Conservation (phyloP, 1,140 invertebrate genomes). For the Caenorhabditis inopinata region DNA sequence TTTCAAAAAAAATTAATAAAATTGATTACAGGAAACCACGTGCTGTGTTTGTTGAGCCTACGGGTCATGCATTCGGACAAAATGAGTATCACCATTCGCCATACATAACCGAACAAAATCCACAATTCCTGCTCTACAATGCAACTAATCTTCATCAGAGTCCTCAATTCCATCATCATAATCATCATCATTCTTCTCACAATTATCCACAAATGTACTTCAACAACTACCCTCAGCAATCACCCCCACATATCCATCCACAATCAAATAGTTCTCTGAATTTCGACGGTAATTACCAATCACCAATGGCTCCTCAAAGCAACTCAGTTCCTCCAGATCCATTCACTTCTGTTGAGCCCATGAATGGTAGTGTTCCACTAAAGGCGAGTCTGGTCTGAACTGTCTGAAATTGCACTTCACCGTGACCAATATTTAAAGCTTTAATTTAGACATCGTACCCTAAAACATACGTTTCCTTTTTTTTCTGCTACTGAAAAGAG, state of each 20-base stretch:
- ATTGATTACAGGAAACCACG: slow-evolving; percentile 13
- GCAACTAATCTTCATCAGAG: neutral
- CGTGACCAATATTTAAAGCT: neutral
- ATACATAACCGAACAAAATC: neutral
- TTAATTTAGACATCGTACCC: neutral
- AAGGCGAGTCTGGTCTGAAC: neutral
- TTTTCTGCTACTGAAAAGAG: too few relatives aligned
- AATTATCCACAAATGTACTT: neutral
- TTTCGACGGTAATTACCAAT: neutral
- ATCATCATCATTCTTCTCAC: neutral
- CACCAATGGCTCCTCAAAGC: neutral
- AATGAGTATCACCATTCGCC: neutral
- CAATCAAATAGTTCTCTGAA: too few relatives aligned
- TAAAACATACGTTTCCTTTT: too few relatives aligned
- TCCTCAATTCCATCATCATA: neutral
- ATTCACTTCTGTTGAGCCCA: neutral
- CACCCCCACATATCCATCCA: neutral
- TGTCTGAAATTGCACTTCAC: neutral
- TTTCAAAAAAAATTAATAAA: too few relatives aligned
- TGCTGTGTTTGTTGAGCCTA: slow-evolving; percentile 46
- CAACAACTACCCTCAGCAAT: neutral
- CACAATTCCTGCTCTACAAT: neutral
- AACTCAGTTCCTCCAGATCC: neutral
- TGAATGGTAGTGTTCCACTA: neutral
- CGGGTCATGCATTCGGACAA: slow-evolving; percentile 8